Base-by-base conservation (phyloP, 2,888 invertebrate species). In the Biston betularia region DNA sequence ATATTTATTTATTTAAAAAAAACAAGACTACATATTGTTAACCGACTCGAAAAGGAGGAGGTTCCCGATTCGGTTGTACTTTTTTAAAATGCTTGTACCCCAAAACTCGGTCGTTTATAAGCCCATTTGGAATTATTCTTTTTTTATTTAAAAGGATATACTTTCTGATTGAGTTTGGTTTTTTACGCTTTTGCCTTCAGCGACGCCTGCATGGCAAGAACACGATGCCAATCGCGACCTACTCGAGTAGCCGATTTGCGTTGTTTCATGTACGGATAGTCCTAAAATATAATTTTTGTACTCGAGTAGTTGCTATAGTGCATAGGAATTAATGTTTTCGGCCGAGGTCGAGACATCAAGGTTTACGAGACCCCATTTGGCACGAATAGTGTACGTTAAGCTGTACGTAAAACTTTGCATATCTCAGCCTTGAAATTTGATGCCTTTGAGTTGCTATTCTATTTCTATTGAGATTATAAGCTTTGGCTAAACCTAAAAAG, bases 361-460 rank as follows among this genome's bases (percentile, higher is more conserved):
- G 58, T 58, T 58, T 58, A 58, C 38, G 38, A 49, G 24, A 24
- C 40, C 24, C 49, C 35, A 58, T 58, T 58, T 58, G 49, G 49
- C 58, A n/a, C 40, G 49, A 15, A 48, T 15, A 33, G 12, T 38
- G 49, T 33, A 49, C 58, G 49, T 6, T 58, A 58, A 24, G 49
- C n/a, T 46, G 15, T 11, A 44, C 24, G 42, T 42, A 33, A 54
- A 54, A 54, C 54, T 58, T 58, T 57, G 48, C 57, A 57, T 57
- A 57, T 46, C 46, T 45, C 34, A 12, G 50, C 34, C 50, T n/a
- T 50, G 34, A 50, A 34, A 50, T 50, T 34, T 34, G 34, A 50
- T 50, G 34, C 50, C 11, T 50, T 33, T 50, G 6, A 50, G n/a
- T 50, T n/a, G n/a, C n/a, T n/a, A n/a, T n/a, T n/a, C n/a, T n/a